Percentiles rank a stretch among this genome's conserved stretches.
These are phyloP conservation scores for Rhinichthys osculus DNA, from an alignment of 2,797 vertebrate species.

Conservation along the genomic window DNA sequence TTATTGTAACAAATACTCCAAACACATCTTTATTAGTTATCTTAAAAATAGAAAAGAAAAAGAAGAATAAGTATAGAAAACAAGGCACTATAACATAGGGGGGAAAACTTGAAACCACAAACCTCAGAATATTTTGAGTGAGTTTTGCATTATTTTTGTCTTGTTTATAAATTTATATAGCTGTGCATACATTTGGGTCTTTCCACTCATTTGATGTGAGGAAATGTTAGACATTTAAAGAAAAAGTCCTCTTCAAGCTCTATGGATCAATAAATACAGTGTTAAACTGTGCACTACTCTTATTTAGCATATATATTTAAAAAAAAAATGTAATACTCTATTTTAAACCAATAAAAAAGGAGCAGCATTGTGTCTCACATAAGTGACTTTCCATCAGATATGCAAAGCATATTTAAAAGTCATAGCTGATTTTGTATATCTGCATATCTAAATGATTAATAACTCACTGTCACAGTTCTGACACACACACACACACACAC, in stretches of 20 bases:
- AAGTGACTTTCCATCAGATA: slow-evolving; percentile 22
- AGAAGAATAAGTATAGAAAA: neutral
- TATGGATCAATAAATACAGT: no score
- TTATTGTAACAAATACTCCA: neutral
- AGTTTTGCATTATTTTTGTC: no score
- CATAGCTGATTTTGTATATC: neutral
- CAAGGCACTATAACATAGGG: neutral
- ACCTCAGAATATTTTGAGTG: no score
- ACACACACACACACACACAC: no score
- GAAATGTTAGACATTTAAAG: no score
- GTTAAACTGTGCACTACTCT: neutral
- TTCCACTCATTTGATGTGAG: no score
- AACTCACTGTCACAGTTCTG: neutral
- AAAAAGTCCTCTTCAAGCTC: no score
- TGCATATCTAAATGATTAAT: neutral
- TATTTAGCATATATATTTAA: neutral
- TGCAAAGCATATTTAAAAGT: neutral
- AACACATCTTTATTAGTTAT: neutral
- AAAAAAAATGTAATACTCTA: neutral
- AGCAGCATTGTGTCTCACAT: neutral
- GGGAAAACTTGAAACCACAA: neutral
- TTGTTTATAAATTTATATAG: no score
- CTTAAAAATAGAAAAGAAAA: neutral
- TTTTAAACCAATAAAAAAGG: neutral
- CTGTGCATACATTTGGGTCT: no score